A percentile compares a stretch with the other conserved stretches of the same genome.
Evolutionary conservation across 2,888 invertebrate species (phyloP).

Genomic region (Xylophagus ater): DNA sequence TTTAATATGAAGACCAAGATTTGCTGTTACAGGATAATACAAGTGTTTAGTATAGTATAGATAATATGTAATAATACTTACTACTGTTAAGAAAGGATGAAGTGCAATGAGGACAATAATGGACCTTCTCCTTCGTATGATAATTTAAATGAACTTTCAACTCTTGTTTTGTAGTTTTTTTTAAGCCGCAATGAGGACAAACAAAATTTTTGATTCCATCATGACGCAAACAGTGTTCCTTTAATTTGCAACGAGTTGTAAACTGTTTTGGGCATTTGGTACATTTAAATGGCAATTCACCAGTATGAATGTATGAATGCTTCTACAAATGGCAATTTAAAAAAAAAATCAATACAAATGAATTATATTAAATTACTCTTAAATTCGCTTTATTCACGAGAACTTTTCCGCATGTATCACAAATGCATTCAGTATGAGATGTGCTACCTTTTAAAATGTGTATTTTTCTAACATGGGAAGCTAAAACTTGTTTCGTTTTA

Average conservation of each 20-base stretch:
- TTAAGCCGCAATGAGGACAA: constrained; percentile 15
- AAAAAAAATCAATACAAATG: background rate
- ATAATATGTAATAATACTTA: no score
- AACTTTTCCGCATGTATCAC: constrained; percentile 9
- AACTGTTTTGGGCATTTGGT: constrained; percentile 13
- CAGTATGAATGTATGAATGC: constrained; percentile 13
- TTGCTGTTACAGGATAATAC: no score
- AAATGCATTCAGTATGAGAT: constrained; percentile 3
- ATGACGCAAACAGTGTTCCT: constrained; percentile 16
- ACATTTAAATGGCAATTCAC: constrained; percentile 15
- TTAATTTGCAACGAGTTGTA: constrained; percentile 15
- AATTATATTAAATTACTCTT: constrained; percentile 4
- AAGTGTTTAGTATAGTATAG: no score
- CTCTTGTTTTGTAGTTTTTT: constrained; percentile 14
- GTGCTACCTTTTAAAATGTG: constrained; percentile 9
- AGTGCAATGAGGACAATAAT: constrained; percentile 13
- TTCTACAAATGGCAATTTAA: constrained; percentile 4
- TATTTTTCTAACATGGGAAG: constrained; percentile 6
- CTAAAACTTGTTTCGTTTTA: constrained; percentile 11
- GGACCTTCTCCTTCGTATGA: constrained; percentile 13
- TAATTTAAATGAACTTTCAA: constrained; percentile 13
- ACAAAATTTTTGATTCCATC: constrained; percentile 18
- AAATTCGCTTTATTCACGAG: constrained; percentile 5
- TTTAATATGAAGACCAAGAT: no score
- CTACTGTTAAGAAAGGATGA: no score